Percentiles rank a stretch among this genome's conserved stretches.
phyloP scores from a whole-genome alignment of 2,797 vertebrate genomes.

The Crypturellus tataupa region DNA sequence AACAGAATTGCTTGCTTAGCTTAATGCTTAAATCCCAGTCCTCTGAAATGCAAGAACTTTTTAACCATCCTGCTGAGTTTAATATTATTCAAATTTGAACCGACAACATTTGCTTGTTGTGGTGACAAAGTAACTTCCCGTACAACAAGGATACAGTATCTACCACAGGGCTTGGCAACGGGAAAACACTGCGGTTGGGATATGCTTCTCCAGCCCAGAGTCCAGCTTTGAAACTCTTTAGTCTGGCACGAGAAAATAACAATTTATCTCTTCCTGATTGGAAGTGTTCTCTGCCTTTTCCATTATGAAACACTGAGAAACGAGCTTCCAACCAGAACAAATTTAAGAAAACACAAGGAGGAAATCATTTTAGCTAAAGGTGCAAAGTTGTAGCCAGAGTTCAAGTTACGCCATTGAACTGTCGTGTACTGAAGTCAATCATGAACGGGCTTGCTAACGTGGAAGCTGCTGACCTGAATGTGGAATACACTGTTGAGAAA shows the following conservation, averaged over 20 bases:
- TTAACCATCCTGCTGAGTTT: slow-evolving; percentile 29
- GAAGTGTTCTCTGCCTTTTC: slow-evolving; percentile 36
- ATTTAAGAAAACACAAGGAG: not conserved
- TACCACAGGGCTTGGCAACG: slow-evolving; percentile 13
- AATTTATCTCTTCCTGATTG: slow-evolving; percentile 21
- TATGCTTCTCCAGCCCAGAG: not conserved
- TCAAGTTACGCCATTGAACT: not conserved
- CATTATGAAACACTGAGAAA: slow-evolving; percentile 5
- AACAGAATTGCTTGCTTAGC: slow-evolving; percentile 38
- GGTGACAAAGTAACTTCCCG: not conserved
- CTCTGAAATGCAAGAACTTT: slow-evolving; percentile 24
- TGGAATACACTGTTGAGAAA: not conserved
- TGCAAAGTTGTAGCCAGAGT: not conserved
- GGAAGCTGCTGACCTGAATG: not conserved
- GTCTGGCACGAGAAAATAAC: slow-evolving; percentile 31
- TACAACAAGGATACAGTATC: not conserved
- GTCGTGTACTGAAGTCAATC: not conserved
- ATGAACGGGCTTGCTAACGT: not conserved
- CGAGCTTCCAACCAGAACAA: slow-evolving; percentile 9
- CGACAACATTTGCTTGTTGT: slow-evolving; percentile 11
- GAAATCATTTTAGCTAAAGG: not conserved
- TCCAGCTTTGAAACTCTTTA: slow-evolving; percentile 11
- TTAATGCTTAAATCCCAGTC: slow-evolving; percentile 19
- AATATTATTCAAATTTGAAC: slow-evolving; percentile 34
- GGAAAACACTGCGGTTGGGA: slow-evolving; percentile 6